Evolutionary conservation across 2,797 vertebrate species (phyloP), one percentile per base, ranked within the genome.

Genomic region (Rhodeus uyekii): DNA sequence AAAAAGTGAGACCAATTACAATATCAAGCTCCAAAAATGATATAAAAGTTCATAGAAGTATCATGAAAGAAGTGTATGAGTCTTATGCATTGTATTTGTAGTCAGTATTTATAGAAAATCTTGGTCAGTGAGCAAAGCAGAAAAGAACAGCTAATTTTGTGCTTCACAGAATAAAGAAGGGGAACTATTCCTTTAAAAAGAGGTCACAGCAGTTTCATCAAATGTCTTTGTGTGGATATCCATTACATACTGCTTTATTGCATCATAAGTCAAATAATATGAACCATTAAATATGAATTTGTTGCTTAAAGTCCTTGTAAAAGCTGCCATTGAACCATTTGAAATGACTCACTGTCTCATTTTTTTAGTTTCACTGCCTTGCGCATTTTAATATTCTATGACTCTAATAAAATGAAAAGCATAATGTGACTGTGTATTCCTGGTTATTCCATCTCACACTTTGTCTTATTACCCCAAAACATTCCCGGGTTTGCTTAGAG

Each of bases 191-290:
- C 32, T 38, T 74, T 74, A 24, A 74, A 74, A 74, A 24, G 4
- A 38, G 19, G 12, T 72, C 2, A 1, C 5, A 39, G 18, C 7
- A 19, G 5, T 42, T 27, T 39, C 24, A 27, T 8, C 14, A 55
- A 74, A 60, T 19, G 53, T 27, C 14, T 58, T 75, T 60, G 14
- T 36, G 69, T 42, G 24, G 22, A 60, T 60, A 42, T 22, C 16
- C 53, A 60, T 42, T 29, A 19, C 50, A 42, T 22, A 60, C n/a
- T 29, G 36, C 14, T 42, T 60, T 22, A 76, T 60, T 76, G 73
- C 36, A 60, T 60, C 53, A 42, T 29, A 76, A 74, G 71, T 55
- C 71, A 74, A 74, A 38, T 55, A 38, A 38, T 38, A 74, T 55
- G 71, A 50, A 38, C 13, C 32, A 73, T 55, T 38, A 73, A 73